Conservation (phyloP, 2,888 invertebrate species). For the Lissonota sp. region DNA sequence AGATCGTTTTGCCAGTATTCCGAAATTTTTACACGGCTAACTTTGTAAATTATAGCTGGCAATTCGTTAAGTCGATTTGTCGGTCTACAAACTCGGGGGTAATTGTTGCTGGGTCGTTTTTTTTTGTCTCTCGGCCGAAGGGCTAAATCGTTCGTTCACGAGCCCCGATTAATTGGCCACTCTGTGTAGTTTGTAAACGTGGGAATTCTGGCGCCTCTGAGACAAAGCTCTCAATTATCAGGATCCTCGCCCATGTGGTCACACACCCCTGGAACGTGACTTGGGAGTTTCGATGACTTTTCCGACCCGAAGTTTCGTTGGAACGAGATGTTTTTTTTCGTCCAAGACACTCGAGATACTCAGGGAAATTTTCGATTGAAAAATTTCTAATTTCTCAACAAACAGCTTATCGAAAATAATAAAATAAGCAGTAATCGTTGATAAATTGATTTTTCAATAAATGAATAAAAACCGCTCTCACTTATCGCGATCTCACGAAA, state of each 20-base stretch:
- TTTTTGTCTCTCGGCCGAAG: conserved; percentile 21
- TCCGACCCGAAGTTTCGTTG: neutral
- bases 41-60: conserved; percentile 74
- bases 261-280: conserved; percentile 13
- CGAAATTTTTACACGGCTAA: conserved; percentile 50
- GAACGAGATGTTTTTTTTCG: no score
- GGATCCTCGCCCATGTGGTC: conserved; percentile 5
- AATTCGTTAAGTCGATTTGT: conserved; percentile 70
- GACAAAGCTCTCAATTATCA: conserved; percentile 53
- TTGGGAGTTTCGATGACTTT: conserved; percentile 20
- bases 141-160: conserved; percentile 64
- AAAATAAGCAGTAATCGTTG: no score
- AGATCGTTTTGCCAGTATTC: no score
- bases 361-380: no score
- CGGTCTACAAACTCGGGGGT: conserved; percentile 41
- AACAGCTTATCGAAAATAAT: no score
- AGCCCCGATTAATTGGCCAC: conserved; percentile 61
- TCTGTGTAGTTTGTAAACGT: no score
- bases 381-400: no score
- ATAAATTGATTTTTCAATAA: no score
- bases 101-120: conserved; percentile 57
- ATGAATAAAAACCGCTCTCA: no score
- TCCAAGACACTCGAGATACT: no score
- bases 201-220: neutral
- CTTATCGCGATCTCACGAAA: no score